phyloP scores from a whole-genome alignment of 2,113 vertebrate species.

The Colius striatus region DNA sequence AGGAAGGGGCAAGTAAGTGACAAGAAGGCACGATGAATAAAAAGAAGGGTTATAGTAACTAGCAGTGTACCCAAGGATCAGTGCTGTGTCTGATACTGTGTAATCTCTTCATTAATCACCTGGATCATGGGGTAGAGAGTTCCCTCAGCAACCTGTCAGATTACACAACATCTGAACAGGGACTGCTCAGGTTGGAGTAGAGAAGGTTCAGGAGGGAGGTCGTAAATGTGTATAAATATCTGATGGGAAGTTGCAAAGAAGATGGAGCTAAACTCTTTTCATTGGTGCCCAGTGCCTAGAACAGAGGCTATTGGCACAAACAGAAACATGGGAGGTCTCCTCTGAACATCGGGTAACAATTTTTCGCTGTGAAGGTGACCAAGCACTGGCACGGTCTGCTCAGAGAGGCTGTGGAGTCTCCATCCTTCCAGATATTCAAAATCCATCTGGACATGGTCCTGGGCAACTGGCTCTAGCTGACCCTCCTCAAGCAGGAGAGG shows the following conservation, averaged over 20 bases:
- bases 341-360: not conserved
- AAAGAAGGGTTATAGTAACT: not conserved
- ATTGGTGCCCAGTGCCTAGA: not conserved
- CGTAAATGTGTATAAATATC: not conserved
- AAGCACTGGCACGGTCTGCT: not conserved
- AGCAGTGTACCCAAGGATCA: not conserved
- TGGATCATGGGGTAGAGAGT: not conserved
- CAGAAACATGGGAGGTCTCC: not conserved
- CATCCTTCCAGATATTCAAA: not conserved
- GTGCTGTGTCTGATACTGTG: fast-evolving
- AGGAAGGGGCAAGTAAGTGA: not conserved
- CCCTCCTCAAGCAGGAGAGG: fast-evolving
- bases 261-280: not conserved
- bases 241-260: not conserved
- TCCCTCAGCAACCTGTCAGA: not conserved
- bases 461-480: not conserved
- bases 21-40: not conserved
- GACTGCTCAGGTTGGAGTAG: not conserved
- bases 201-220: not conserved
- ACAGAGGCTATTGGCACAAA: not conserved
- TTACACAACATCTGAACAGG: not conserved
- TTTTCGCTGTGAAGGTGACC: not conserved
- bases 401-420: not conserved
- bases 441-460: not conserved
- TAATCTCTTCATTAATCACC: not conserved